Conservation (phyloP, 2,113 vertebrate species). For the Shinisaurus crocodilurus region DNA sequence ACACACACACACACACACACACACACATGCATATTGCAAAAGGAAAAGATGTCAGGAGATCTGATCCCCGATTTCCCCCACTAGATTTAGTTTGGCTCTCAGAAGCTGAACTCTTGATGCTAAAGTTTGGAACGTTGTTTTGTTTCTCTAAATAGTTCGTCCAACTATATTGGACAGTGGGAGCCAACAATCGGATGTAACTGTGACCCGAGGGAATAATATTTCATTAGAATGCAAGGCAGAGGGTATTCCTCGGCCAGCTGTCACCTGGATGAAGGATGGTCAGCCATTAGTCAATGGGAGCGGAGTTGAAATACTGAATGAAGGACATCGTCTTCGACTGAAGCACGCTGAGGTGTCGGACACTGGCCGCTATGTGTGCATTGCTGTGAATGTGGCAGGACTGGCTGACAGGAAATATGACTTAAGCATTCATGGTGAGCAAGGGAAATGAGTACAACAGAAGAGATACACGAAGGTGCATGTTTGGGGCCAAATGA, state of each 20-base stretch:
- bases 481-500: not conserved
- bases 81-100: not conserved
- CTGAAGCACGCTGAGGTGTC: slow-evolving; percentile 82
- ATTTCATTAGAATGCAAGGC: slow-evolving; percentile 86
- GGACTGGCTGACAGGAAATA: slow-evolving; percentile 91
- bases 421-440: slow-evolving; percentile 90
- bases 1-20: too few relatives aligned
- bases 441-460: slow-evolving; percentile 48
- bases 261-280: slow-evolving; percentile 91
- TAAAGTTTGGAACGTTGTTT: not conserved
- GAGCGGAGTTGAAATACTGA: slow-evolving; percentile 73
- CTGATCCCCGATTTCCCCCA: not conserved
- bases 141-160: slow-evolving; percentile 76
- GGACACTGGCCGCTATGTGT: slow-evolving; percentile 91
- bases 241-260: slow-evolving; percentile 85
- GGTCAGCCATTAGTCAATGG: slow-evolving; percentile 77
- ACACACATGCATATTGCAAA: not conserved
- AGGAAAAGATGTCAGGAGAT: not conserved
- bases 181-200: slow-evolving; percentile 70
- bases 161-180: slow-evolving; percentile 82
- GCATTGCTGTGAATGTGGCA: slow-evolving; percentile 89
- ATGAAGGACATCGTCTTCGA: slow-evolving; percentile 80
- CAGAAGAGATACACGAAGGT: not conserved
- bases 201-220: slow-evolving; percentile 79
- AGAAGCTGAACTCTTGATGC: not conserved